These are phyloP conservation scores for Octonoba sinensis DNA, from an alignment of 2,888 invertebrate species.

Conservation along the genomic window DNA sequence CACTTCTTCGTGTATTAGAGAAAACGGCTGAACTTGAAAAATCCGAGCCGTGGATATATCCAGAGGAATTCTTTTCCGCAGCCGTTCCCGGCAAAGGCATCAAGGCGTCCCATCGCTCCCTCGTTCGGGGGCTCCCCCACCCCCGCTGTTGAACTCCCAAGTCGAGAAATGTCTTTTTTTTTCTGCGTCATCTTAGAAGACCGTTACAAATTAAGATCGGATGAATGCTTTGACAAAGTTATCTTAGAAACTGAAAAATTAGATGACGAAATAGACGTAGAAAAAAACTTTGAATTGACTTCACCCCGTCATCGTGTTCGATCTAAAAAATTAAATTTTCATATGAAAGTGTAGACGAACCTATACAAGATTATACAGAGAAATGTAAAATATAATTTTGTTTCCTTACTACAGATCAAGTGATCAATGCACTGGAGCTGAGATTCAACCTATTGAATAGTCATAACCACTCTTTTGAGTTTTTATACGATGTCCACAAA, in stretches of 20 bases:
- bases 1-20: too few relatives aligned
- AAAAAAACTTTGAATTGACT: background rate
- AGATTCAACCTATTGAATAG: conserved; percentile 6
- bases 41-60: too few relatives aligned
- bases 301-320: background rate
- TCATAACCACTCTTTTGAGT: background rate
- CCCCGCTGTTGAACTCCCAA: too few relatives aligned
- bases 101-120: too few relatives aligned
- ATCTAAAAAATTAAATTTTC: background rate
- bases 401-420: background rate
- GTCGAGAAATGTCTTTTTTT: too few relatives aligned
- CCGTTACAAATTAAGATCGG: background rate
- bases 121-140: too few relatives aligned
- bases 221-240: background rate
- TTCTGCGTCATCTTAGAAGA: too few relatives aligned
- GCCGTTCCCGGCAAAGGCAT: too few relatives aligned
- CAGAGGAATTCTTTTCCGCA: too few relatives aligned
- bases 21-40: too few relatives aligned
- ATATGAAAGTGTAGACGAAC: background rate
- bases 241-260: background rate
- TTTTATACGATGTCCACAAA: background rate
- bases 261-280: too few relatives aligned
- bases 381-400: background rate
- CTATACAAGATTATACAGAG: background rate
- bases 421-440: background rate